phyloP scores from a whole-genome alignment of 2,113 vertebrate species.

The Scartelaos histophorus region DNA sequence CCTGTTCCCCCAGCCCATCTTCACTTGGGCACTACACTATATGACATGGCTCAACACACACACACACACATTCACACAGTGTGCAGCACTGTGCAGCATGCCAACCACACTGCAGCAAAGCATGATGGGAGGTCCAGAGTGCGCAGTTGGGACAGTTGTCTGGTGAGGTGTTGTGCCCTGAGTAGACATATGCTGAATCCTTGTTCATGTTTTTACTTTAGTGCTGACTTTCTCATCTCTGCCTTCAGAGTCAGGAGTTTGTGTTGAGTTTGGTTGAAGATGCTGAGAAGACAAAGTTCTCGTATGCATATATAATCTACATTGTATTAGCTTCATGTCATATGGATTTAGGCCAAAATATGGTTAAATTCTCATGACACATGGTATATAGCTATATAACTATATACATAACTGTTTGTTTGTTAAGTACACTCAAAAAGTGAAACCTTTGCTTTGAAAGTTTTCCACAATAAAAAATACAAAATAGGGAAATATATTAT shows the following conservation, averaged over 20 bases:
- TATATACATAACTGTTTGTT: too few relatives aligned
- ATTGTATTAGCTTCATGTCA: too few relatives aligned
- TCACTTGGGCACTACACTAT: slow-evolving; percentile 64
- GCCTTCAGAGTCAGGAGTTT: slow-evolving; percentile 63
- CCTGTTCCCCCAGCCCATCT: slow-evolving; percentile 67
- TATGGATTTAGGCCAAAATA: too few relatives aligned
- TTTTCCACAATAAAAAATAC: too few relatives aligned
- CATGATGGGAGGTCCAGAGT: slow-evolving; percentile 60
- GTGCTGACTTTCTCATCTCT: slow-evolving; percentile 72
- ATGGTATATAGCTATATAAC: too few relatives aligned
- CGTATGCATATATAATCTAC: too few relatives aligned
- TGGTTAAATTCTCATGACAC: too few relatives aligned
- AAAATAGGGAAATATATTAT: too few relatives aligned
- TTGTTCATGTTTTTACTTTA: slow-evolving; percentile 57
- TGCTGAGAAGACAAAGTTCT: slow-evolving; percentile 9
- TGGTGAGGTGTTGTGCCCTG: slow-evolving; percentile 68
- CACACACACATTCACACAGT: slow-evolving; percentile 11
- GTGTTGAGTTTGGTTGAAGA: slow-evolving; percentile 57
- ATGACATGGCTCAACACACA: slow-evolving; percentile 51
- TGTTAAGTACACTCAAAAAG: too few relatives aligned
- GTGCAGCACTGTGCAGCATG: slow-evolving; percentile 22
- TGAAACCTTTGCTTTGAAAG: too few relatives aligned
- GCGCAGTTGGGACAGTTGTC: slow-evolving; percentile 68
- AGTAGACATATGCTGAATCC: slow-evolving; percentile 78
- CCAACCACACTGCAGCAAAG: slow-evolving; percentile 17